phyloP scores from a whole-genome alignment of 2,113 vertebrate species.

The Thalassoma bifasciatum region DNA sequence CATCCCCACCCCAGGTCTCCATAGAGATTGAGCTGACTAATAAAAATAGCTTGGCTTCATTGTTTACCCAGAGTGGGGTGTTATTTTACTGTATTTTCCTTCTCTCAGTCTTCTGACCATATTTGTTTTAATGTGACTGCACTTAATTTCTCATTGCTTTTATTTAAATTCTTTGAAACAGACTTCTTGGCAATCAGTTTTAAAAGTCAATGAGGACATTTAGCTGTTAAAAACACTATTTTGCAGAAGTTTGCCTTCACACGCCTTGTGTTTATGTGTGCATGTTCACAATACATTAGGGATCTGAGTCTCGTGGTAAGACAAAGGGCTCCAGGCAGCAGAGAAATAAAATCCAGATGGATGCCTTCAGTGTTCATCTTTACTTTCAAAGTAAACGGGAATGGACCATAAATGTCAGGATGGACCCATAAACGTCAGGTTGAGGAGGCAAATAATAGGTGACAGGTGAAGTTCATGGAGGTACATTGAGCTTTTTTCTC shows the following conservation, averaged over 20 bases:
- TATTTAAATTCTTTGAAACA: neutral
- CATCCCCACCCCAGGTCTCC: conserved; percentile 81
- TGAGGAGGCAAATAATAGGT: conserved; percentile 49
- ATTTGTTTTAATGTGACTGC: neutral
- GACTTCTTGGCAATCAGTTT: neutral
- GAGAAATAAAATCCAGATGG: conserved; percentile 71
- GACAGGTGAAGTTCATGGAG: conserved; percentile 58
- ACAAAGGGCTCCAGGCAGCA: conserved; percentile 47
- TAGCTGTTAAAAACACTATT: neutral
- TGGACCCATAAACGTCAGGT: conserved; percentile 63
- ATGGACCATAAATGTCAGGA: conserved; percentile 57
- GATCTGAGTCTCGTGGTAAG: conserved; percentile 17
- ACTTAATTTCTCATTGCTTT: neutral
- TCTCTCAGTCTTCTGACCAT: conserved; percentile 32
- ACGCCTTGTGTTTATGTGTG: conserved; percentile 18
- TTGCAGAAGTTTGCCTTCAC: conserved; percentile 12
- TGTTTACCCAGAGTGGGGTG: conserved; percentile 65
- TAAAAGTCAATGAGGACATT: conserved; percentile 2
- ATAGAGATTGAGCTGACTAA: conserved; percentile 80
- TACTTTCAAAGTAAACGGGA: conserved; percentile 53
- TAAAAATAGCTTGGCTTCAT: conserved; percentile 77
- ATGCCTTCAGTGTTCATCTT: conserved; percentile 35
- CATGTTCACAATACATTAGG: conserved; percentile 20
- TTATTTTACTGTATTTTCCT: conserved; percentile 48
- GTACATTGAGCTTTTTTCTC: conserved; percentile 38